Percentiles rank a stretch among this genome's conserved stretches.
Evolutionary conservation across 2,888 invertebrate species (phyloP).

Genomic region (Chromoteleia sp.): DNA sequence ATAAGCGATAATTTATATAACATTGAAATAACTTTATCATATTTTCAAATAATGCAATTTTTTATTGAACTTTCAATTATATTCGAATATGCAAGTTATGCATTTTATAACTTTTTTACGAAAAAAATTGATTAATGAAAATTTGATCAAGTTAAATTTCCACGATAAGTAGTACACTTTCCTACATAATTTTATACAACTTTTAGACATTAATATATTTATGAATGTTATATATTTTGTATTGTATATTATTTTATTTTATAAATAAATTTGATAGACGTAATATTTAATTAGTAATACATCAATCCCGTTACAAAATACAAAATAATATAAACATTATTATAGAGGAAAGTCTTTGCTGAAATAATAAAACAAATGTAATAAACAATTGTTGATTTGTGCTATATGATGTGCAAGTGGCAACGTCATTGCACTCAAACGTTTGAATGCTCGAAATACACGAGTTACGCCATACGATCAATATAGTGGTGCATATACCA

Average conservation of each 20-base stretch:
- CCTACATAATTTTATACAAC: not conserved
- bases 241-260: slow-evolving; percentile 20
- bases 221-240: slow-evolving; percentile 29
- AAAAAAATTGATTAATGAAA: too few relatives aligned
- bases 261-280: slow-evolving; percentile 19
- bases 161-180: too few relatives aligned
- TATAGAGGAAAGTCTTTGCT: not conserved
- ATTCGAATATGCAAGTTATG: too few relatives aligned
- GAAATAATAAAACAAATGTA: not conserved
- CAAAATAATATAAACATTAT: not conserved
- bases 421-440: slow-evolving; percentile 56
- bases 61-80: slow-evolving; percentile 18
- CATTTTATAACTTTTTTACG: too few relatives aligned
- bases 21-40: slow-evolving; percentile 11
- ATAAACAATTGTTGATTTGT: slow-evolving; percentile 3
- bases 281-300: too few relatives aligned
- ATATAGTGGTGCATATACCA: slow-evolving; percentile 54
- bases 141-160: too few relatives aligned
- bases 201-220: slow-evolving; percentile 19
- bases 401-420: slow-evolving; percentile 13
- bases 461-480: slow-evolving; percentile 63
- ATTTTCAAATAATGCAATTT: slow-evolving; percentile 28
- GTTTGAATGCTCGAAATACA: slow-evolving; percentile 54
- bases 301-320: too few relatives aligned
- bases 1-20: slow-evolving; percentile 18